Conservation (phyloP, 2,797 vertebrate species). For the Buceros bicornis region DNA sequence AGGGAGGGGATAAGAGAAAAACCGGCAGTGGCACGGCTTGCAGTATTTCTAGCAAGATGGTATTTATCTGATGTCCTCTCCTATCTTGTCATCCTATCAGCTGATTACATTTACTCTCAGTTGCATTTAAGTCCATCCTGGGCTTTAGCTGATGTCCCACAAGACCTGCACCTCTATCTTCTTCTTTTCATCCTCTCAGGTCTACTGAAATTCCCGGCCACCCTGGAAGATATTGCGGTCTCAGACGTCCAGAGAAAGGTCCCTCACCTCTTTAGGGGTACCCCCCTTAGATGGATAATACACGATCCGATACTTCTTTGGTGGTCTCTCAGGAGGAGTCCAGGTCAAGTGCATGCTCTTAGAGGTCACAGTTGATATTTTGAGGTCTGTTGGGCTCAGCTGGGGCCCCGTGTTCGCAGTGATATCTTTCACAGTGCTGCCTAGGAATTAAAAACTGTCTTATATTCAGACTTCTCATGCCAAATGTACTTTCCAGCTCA, state of each 20-base stretch:
- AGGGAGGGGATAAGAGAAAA: background rate
- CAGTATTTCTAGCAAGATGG: background rate
- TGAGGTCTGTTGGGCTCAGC: conserved; percentile 86
- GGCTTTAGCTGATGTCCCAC: background rate
- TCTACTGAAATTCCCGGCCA: background rate
- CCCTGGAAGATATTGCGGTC: background rate
- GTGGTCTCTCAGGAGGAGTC: conserved; percentile 81
- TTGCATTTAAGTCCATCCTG: background rate
- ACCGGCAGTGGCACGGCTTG: accelerated
- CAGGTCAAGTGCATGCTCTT: conserved; percentile 89
- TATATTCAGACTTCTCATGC: background rate
- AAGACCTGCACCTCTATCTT: background rate
- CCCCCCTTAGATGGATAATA: conserved; percentile 89
- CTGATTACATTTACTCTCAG: background rate
- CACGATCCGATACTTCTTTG: conserved; percentile 88
- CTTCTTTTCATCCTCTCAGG: background rate
- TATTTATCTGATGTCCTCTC: background rate
- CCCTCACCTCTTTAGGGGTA: conserved; percentile 87
- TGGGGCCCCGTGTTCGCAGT: conserved; percentile 73
- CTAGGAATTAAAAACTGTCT: conserved; percentile 41
- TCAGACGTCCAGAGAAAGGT: background rate
- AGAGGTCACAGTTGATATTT: conserved; percentile 87
- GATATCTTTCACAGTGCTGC: conserved; percentile 16
- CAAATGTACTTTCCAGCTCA: background rate
- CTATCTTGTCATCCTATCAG: background rate